A percentile compares a stretch with the other conserved stretches of the same genome.
phyloP scores from a whole-genome alignment of 1,140 invertebrate genomes.

The Brachionus asplanchnoidis region DNA sequence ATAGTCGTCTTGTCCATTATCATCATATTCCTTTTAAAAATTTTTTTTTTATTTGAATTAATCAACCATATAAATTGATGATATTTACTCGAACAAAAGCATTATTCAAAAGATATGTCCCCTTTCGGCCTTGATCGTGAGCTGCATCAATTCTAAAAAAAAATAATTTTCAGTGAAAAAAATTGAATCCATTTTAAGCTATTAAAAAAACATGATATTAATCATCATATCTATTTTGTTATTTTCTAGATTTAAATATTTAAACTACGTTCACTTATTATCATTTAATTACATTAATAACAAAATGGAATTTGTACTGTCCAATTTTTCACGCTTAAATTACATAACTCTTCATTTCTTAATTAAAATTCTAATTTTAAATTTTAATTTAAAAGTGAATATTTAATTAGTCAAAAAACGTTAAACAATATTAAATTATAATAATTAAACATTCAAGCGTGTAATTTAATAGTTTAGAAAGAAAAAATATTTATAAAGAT shows the following conservation, averaged over 20 bases:
- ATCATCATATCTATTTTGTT: too few species aligned
- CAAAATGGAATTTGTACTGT: too few species aligned
- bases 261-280: too few species aligned
- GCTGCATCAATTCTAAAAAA: conserved; percentile 62
- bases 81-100: conserved; percentile 58
- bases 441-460: neutral
- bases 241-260: too few species aligned
- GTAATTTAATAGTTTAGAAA: too few species aligned
- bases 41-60: neutral
- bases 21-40: conserved; percentile 37
- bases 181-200: neutral
- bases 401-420: neutral
- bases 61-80: neutral
- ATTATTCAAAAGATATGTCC: conserved; percentile 66
- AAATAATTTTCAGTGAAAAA: neutral
- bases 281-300: too few species aligned
- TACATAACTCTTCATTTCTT: neutral
- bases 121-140: conserved; percentile 61
- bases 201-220: neutral
- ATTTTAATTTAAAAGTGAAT: neutral
- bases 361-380: neutral
- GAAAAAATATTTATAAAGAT: too few species aligned
- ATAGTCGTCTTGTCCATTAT: conserved; percentile 31
- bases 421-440: neutral
- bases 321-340: too few species aligned